These are phyloP conservation scores for Flabesymbios commensalis DNA, from an alignment of 2,888 invertebrate genomes.

Conservation along the genomic window DNA sequence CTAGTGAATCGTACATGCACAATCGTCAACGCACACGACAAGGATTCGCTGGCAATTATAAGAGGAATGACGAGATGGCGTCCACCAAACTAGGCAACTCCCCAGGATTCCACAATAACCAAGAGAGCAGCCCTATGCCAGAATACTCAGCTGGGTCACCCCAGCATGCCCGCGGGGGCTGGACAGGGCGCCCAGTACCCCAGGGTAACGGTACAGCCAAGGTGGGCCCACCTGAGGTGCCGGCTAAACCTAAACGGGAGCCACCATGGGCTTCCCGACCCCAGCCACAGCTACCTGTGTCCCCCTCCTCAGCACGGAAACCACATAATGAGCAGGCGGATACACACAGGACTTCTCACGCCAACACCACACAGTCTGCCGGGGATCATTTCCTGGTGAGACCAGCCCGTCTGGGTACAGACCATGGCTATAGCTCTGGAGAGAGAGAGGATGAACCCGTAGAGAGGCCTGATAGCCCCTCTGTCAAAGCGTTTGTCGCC, in stretches of 20 bases:
- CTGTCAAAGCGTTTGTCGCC: neutral
- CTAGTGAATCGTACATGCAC: conserved; percentile 18
- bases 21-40: conserved; percentile 4
- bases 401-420: too few species aligned
- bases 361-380: too few species aligned
- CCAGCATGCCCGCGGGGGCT: neutral
- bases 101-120: neutral
- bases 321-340: too few species aligned
- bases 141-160: neutral
- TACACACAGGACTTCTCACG: too few species aligned
- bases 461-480: conserved; percentile 3
- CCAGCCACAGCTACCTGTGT: too few species aligned
- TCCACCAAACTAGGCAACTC: neutral
- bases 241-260: neutral
- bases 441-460: too few species aligned
- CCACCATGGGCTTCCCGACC: neutral
- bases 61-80: too few species aligned
- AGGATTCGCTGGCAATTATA: conserved; percentile 22
- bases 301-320: too few species aligned
- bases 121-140: neutral
- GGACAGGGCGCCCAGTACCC: neutral
- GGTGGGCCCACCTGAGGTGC: too few species aligned
- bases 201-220: too few species aligned
- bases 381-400: too few species aligned
- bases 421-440: too few species aligned